Evolutionary conservation across 1,140 invertebrate species (phyloP), one percentile per base, ranked within the genome.

Genomic region (Sogatella furcifera): DNA sequence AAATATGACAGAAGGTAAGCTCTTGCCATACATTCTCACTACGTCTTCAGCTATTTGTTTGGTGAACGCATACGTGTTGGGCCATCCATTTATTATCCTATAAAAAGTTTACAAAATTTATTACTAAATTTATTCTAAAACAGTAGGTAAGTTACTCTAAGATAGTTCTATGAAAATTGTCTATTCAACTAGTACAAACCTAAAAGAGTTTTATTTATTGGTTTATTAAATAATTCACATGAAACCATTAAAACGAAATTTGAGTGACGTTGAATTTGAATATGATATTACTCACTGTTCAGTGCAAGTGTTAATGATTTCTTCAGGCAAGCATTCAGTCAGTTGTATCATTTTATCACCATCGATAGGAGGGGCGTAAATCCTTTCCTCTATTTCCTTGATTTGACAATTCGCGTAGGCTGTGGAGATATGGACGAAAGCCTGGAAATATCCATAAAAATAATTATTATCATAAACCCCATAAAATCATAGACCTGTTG

Each of bases 31-130:
- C 31, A 71, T 70, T 42, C 76, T 71, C 0, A 86, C 67, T 0
- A 81, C 74, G 24, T 80, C 76, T 66, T 86, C 84, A 0, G 83
- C 80, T 2, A 85, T 68, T 0, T 81, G 81, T 71, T 86, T 86
- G 0, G 83, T 85, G 65, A 81, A 84, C 6, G 81, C 81, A 62
- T 86, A 86, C 0, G 83, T 84, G 66, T 86, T 86, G 0, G 84
- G 84, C 55, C 78, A 76, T 19, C 80, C 75, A 11, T 78, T 78
- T 8, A 85, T 65, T 11, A 80, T 66, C 13, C 80, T 82, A 67
- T 3, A 70, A 70, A 58, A 61, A 57, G 8, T 57, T 38, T 13
- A 38, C 34, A 38, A 4, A 28, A 6, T 28, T 28, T 28, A 2
- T 28, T 28, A 28, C 24, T 4, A 28, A n/a, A n/a, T n/a, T n/a